Percentiles rank a stretch among this genome's conserved stretches.
These are phyloP conservation scores for Osedax frankpressi DNA, from an alignment of 2,888 invertebrate species.

Conservation along the genomic window DNA sequence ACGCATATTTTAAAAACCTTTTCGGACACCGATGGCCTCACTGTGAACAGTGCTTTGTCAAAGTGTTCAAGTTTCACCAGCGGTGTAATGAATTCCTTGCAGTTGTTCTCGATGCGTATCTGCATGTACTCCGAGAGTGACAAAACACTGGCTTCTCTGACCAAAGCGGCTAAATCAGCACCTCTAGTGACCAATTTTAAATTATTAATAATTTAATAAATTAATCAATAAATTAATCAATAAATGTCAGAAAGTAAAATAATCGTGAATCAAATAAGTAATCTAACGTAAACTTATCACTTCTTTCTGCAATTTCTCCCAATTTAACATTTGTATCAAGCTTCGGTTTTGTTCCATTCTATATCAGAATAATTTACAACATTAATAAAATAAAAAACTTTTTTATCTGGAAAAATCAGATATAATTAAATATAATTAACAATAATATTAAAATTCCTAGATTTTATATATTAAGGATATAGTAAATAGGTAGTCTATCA, in stretches of 20 bases:
- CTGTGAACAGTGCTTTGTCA: slow-evolving; percentile 60
- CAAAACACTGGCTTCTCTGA: slow-evolving; percentile 71
- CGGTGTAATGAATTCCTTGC: slow-evolving; percentile 47
- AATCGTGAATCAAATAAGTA: background rate
- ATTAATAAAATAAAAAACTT: background rate
- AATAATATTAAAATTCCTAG: too few species aligned
- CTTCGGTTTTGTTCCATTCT: slow-evolving; percentile 68
- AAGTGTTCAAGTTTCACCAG: slow-evolving; percentile 61
- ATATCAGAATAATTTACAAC: slow-evolving; percentile 17
- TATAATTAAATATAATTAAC: background rate
- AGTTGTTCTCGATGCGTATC: background rate
- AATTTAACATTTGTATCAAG: slow-evolving; percentile 66
- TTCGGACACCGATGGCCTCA: slow-evolving; percentile 70
- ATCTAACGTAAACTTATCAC: slow-evolving; percentile 62
- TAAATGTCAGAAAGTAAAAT: slow-evolving; percentile 6
- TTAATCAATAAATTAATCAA: background rate
- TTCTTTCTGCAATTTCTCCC: slow-evolving; percentile 55
- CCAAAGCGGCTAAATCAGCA: slow-evolving; percentile 78
- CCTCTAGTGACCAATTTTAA: slow-evolving; percentile 50
- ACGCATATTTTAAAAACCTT: slow-evolving; percentile 36
- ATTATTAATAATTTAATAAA: background rate
- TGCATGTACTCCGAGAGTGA: slow-evolving; percentile 64
- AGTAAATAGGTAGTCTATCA: background rate
- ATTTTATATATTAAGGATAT: background rate
- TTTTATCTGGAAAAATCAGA: too few species aligned